phyloP scores from a whole-genome alignment of 2,797 vertebrate genomes.

The Semaprochilodus insignis region DNA sequence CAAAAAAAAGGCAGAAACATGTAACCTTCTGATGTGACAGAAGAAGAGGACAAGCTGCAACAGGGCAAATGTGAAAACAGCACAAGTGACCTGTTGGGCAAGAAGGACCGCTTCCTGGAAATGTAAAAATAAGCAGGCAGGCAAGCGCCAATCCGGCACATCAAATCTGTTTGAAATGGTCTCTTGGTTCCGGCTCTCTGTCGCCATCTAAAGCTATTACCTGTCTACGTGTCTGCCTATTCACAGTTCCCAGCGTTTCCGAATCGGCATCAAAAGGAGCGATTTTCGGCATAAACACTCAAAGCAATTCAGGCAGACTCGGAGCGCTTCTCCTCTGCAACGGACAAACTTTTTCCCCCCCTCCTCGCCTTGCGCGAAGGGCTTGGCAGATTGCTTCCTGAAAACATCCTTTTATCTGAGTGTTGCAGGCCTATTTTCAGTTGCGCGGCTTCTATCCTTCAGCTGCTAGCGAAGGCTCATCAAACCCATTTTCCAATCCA shows the following conservation, averaged over 20 bases:
- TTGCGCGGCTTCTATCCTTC: neutral
- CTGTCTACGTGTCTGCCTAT: neutral
- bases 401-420: conserved; percentile 40
- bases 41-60: neutral
- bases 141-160: neutral
- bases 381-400: conserved; percentile 24
- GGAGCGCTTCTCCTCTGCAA: neutral
- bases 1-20: neutral
- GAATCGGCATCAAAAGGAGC: neutral
- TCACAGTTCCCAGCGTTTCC: neutral
- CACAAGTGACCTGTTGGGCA: neutral
- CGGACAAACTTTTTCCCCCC: neutral
- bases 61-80: neutral
- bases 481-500: conserved; percentile 3
- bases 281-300: neutral
- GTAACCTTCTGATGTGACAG: conserved; percentile 13
- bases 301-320: neutral
- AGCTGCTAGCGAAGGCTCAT: conserved; percentile 12
- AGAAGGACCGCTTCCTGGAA: neutral
- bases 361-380: conserved; percentile 2
- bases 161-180: neutral
- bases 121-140: neutral
- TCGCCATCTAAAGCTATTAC: neutral
- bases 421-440: conserved; percentile 16
- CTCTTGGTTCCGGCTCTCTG: neutral